phyloP scores from a whole-genome alignment of 1,140 invertebrate genomes.

The Palaemon carinicauda region DNA sequence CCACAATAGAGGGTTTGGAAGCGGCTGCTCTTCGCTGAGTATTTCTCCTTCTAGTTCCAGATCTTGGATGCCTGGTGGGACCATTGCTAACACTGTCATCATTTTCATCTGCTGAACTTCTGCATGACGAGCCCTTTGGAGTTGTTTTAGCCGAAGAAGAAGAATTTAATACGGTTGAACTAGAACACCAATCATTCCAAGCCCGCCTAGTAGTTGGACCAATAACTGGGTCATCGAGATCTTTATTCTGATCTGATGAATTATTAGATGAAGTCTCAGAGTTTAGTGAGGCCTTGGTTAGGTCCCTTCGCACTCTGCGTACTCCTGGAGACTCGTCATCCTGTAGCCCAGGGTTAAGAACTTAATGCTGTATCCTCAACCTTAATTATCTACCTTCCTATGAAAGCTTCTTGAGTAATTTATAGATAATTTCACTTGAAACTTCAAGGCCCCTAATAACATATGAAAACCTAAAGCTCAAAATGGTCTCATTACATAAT shows the following conservation, averaged over 20 bases:
- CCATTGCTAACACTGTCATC: slow-evolving; percentile 49
- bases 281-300: slow-evolving; percentile 23
- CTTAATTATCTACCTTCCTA: no score
- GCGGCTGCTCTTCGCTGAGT: slow-evolving; percentile 58
- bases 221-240: slow-evolving; percentile 64
- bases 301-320: slow-evolving; percentile 21
- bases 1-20: slow-evolving; percentile 58
- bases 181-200: slow-evolving; percentile 74
- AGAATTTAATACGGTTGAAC: slow-evolving; percentile 22
- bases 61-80: neutral
- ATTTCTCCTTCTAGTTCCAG: slow-evolving; percentile 24
- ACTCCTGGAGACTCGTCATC: slow-evolving; percentile 32
- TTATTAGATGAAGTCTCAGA: slow-evolving; percentile 56
- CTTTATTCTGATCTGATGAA: slow-evolving; percentile 60
- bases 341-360: neutral
- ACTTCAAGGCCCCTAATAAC: no score
- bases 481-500: no score
- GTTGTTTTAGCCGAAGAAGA: slow-evolving; percentile 40
- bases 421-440: neutral
- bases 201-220: slow-evolving; percentile 77
- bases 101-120: slow-evolving; percentile 52
- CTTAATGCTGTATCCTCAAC: no score
- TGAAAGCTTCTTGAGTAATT: no score
- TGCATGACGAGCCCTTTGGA: slow-evolving; percentile 44
- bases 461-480: no score